Conservation (phyloP, 2,113 vertebrate species). For the Piaya cayana region DNA sequence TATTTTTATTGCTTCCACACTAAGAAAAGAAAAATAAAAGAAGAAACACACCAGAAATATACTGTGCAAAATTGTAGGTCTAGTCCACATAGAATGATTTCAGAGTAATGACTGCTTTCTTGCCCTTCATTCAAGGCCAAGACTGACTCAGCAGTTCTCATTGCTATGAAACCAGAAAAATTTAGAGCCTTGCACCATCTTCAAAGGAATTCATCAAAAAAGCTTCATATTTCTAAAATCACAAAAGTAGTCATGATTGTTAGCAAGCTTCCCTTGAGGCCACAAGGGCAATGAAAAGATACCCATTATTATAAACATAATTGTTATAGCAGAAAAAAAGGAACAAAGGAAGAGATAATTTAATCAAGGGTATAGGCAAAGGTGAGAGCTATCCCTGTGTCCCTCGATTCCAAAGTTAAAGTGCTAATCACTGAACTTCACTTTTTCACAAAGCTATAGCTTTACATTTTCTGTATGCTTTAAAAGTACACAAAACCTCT, state of each 20-base stretch:
- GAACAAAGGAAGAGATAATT: neutral
- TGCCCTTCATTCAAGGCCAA: neutral
- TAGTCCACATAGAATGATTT: neutral
- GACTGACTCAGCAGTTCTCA: constrained; percentile 7
- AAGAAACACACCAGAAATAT: neutral
- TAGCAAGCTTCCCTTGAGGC: neutral
- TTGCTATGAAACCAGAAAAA: neutral
- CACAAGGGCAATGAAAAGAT: neutral
- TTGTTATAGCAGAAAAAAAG: neutral
- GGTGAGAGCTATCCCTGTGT: neutral
- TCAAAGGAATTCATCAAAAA: neutral
- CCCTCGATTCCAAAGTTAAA: neutral
- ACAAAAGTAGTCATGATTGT: neutral
- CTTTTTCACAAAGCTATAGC: neutral
- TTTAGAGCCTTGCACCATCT: neutral
- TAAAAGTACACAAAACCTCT: neutral
- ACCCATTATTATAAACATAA: neutral
- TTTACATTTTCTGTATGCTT: neutral
- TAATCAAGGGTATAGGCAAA: neutral
- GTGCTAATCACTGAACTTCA: neutral
- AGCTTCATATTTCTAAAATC: neutral
- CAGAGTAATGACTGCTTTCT: neutral
- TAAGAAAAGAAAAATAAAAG: neutral
- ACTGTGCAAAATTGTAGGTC: neutral
- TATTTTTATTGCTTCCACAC: neutral